Percentiles rank a stretch among this genome's conserved stretches.
phyloP scores from a whole-genome alignment of 37 sponge, comb jelly and placozoan species.

The Hexactinellida sp. region DNA sequence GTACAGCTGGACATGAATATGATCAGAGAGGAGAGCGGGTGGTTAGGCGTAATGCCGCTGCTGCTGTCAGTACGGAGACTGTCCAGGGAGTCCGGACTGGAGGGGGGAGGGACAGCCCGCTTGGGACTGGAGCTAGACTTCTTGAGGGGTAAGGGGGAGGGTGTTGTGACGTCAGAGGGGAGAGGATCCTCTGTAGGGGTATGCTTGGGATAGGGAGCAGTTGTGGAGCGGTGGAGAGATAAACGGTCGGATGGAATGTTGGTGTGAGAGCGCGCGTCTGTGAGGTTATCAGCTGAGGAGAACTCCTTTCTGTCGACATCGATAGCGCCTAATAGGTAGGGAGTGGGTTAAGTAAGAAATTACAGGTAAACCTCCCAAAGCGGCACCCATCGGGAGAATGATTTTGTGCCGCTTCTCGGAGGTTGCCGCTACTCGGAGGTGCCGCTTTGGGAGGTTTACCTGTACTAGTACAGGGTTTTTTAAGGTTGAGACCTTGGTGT shows the following conservation, averaged over 20 bases:
- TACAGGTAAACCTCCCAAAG: no score
- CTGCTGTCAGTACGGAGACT: not conserved
- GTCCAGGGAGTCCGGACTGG: not conserved
- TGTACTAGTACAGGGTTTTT: no score
- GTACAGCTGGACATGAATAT: slow-evolving; percentile 10
- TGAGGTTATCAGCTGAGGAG: slow-evolving; percentile 1
- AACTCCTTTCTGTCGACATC: not conserved
- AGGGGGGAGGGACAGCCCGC: not conserved
- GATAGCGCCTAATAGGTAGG: not conserved
- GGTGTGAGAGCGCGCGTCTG: not conserved
- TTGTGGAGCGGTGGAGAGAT: not conserved
- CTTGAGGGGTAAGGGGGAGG: not conserved
- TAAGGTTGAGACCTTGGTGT: no score
- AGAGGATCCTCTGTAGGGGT: not conserved
- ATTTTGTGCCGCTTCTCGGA: no score
- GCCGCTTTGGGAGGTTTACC: no score
- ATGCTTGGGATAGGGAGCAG: not conserved
- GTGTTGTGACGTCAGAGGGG: not conserved
- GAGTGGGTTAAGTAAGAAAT: no score
- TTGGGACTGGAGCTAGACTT: not conserved
- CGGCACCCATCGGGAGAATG: no score
- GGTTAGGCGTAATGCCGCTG: not conserved
- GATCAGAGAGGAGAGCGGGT: not conserved
- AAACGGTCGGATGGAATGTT: not conserved
- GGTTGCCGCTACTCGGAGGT: no score